Conservation (phyloP, 2,888 invertebrate species). For the Plutella xylostella region DNA sequence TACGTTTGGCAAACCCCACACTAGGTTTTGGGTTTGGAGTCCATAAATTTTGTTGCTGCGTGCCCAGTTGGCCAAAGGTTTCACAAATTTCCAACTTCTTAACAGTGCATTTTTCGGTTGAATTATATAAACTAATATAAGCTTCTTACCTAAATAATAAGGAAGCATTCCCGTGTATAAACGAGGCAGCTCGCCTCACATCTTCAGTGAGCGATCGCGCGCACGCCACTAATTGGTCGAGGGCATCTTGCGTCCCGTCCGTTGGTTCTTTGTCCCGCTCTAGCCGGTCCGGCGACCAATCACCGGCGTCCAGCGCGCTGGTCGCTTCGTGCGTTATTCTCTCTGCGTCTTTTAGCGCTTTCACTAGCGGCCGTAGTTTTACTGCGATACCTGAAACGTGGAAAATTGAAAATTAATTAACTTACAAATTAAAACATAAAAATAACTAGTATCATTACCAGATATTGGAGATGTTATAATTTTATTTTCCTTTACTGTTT, state of each 20-base stretch:
- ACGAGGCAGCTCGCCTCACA: constrained; percentile 89
- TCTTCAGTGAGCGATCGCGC: constrained; percentile 90
- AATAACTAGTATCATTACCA: too few relatives aligned
- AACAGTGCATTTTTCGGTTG: too few relatives aligned
- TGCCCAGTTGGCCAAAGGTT: too few relatives aligned
- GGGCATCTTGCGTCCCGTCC: constrained; percentile 78
- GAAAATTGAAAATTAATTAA: too few relatives aligned
- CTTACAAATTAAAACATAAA: too few relatives aligned
- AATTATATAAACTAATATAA: too few relatives aligned
- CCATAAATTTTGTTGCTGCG: too few relatives aligned
- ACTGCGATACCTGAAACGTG: constrained; percentile 65
- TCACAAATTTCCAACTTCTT: too few relatives aligned
- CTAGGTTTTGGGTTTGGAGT: too few relatives aligned
- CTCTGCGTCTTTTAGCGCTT: constrained; percentile 84
- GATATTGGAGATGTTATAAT: not conserved
- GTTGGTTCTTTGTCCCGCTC: constrained; percentile 61
- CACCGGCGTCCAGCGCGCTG: constrained; percentile 77
- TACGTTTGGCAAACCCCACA: too few relatives aligned
- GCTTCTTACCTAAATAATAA: constrained; percentile 75
- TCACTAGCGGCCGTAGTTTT: constrained; percentile 82
- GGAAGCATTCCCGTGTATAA: constrained; percentile 89
- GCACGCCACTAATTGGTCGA: constrained; percentile 90
- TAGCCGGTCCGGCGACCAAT: constrained; percentile 81
- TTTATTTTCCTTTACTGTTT: too few relatives aligned
- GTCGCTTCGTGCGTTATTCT: constrained; percentile 83